Percentiles rank a stretch among this genome's conserved stretches.
Conservation (phyloP, 2,113 vertebrate species). For the Antechinus stuartii region DNA sequence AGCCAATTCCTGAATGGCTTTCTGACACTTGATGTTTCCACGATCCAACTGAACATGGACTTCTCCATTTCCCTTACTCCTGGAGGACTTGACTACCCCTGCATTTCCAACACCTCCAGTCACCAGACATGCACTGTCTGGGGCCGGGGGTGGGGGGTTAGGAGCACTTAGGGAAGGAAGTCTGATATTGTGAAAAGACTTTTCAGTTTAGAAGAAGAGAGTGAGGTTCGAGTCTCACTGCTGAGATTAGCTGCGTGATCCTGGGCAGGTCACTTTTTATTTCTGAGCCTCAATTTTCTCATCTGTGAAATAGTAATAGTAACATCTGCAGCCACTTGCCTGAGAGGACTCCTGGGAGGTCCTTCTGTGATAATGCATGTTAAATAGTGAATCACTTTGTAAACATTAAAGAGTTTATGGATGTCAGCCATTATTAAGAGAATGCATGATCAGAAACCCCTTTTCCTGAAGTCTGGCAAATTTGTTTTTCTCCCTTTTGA, state of each 20-base stretch:
- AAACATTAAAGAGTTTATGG: not conserved
- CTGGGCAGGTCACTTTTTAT: not conserved
- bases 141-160: not conserved
- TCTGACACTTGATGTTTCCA: not conserved
- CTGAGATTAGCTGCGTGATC: not conserved
- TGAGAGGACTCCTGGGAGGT: not conserved
- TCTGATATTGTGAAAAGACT: not conserved
- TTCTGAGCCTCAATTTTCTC: not conserved
- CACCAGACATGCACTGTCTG: not conserved
- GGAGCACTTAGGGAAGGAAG: not conserved
- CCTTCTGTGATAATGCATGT: not conserved
- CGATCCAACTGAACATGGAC: not conserved
- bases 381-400: not conserved
- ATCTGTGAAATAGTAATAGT: not conserved
- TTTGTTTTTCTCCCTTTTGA: not conserved
- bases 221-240: not conserved
- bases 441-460: not conserved
- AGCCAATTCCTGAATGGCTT: not conserved
- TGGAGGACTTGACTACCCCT: not conserved
- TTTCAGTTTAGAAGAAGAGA: not conserved
- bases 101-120: not conserved
- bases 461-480: not conserved
- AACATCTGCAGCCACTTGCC: not conserved
- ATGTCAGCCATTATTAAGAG: not conserved
- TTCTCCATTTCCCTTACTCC: not conserved